Percentiles rank a stretch among this genome's conserved stretches.
phyloP scores from a whole-genome alignment of 2,888 invertebrate genomes.

The Coenonympha glycerion region DNA sequence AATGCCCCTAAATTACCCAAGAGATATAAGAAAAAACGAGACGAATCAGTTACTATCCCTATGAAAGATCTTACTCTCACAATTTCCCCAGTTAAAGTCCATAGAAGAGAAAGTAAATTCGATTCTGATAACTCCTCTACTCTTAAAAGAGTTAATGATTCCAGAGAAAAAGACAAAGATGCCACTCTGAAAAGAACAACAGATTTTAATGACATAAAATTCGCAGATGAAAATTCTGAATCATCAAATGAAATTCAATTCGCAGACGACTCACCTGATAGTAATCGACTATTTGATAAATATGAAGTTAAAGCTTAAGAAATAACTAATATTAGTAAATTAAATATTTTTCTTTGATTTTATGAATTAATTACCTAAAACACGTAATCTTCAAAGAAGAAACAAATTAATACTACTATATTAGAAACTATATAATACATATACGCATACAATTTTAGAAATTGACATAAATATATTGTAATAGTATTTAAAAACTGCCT shows the following conservation, averaged over 20 bases:
- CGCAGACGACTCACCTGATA: constrained; percentile 68
- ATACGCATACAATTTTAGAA: neutral
- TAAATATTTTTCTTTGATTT: neutral
- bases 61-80: constrained; percentile 63
- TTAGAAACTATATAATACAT: neutral
- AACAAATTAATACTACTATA: neutral
- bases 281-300: constrained; percentile 60
- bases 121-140: constrained; percentile 55
- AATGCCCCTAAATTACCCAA: constrained; percentile 56
- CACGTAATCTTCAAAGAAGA: constrained; percentile 8
- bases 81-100: constrained; percentile 58
- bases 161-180: constrained; percentile 80
- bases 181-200: constrained; percentile 73
- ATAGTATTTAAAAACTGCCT: neutral
- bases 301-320: constrained; percentile 56
- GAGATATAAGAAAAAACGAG: constrained; percentile 54
- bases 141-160: constrained; percentile 79
- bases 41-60: constrained; percentile 51
- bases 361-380: neutral
- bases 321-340: neutral
- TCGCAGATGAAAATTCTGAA: constrained; percentile 82
- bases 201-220: constrained; percentile 80
- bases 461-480: neutral
- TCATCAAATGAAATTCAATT: constrained; percentile 69
- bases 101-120: constrained; percentile 47